Evolutionary conservation across 2,888 invertebrate genomes (phyloP).

Genomic region (Pachycephus smyrnensis): DNA sequence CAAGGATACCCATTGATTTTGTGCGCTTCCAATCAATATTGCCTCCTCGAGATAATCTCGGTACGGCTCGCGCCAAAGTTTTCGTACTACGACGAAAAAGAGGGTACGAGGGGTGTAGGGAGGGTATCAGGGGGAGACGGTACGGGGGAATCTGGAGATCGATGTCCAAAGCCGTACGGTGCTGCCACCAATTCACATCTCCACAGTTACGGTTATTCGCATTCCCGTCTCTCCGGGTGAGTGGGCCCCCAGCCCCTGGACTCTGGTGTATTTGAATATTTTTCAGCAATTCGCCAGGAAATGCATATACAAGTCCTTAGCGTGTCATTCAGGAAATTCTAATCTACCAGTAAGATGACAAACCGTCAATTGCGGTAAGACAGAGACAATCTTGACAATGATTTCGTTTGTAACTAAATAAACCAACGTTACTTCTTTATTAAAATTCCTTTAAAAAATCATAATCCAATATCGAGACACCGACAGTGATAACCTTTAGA

Average conservation of each 20-base stretch:
- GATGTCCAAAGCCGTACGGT: constrained; percentile 53
- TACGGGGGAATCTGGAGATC: constrained; percentile 40
- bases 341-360: background rate
- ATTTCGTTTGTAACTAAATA: background rate
- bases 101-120: constrained; percentile 11
- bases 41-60: constrained; percentile 29
- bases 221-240: constrained; percentile 12
- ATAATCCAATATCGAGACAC: background rate
- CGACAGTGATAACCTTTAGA: background rate
- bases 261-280: background rate
- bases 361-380: background rate
- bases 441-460: too few species aligned
- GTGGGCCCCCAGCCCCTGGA: constrained; percentile 1
- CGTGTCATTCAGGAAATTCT: background rate
- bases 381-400: background rate
- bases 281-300: background rate
- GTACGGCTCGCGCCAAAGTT: constrained; percentile 47
- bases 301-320: background rate
- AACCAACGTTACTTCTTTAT: background rate
- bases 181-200: constrained; percentile 48
- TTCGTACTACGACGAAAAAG: constrained; percentile 41
- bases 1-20: constrained; percentile 37
- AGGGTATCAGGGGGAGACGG: constrained; percentile 7
- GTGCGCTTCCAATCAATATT: constrained; percentile 42
- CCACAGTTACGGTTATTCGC: constrained; percentile 35